phyloP scores from a whole-genome alignment of 2,113 vertebrate genomes.

The Sakesphorus luctuosus region DNA sequence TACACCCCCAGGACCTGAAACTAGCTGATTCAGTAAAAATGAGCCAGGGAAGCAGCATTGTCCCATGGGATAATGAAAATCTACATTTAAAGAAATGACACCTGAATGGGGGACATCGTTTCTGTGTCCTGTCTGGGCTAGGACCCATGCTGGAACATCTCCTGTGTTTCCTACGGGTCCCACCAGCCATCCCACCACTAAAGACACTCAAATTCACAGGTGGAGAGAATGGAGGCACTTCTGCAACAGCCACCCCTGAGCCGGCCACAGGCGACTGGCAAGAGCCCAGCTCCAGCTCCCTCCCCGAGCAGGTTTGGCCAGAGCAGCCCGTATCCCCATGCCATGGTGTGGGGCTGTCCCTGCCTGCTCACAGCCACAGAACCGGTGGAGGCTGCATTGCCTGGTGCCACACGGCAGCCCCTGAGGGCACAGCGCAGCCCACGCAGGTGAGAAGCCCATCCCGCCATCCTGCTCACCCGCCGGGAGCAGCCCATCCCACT shows the following conservation, averaged over 20 bases:
- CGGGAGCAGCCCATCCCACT: not conserved
- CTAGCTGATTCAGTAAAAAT: not conserved
- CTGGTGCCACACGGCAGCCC: not conserved
- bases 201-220: not conserved
- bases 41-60: not conserved
- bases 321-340: not conserved
- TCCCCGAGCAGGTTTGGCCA: not conserved
- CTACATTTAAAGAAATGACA: not conserved
- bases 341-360: not conserved
- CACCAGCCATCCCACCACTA: not conserved
- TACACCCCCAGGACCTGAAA: not conserved
- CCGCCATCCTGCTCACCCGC: not conserved
- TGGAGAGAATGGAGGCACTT: not conserved
- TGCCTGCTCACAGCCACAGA: constrained; percentile 28
- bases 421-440: not conserved
- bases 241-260: not conserved
- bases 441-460: not conserved
- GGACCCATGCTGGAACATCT: not conserved
- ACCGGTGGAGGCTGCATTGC: constrained; percentile 29
- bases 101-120: rapidly evolving
- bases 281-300: not conserved
- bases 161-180: not conserved
- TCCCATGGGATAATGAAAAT: not conserved
- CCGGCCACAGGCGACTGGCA: not conserved
- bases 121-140: not conserved